These are phyloP conservation scores for Chroicocephalus ridibundus DNA, from an alignment of 2,113 vertebrate genomes.

Conservation along the genomic window DNA sequence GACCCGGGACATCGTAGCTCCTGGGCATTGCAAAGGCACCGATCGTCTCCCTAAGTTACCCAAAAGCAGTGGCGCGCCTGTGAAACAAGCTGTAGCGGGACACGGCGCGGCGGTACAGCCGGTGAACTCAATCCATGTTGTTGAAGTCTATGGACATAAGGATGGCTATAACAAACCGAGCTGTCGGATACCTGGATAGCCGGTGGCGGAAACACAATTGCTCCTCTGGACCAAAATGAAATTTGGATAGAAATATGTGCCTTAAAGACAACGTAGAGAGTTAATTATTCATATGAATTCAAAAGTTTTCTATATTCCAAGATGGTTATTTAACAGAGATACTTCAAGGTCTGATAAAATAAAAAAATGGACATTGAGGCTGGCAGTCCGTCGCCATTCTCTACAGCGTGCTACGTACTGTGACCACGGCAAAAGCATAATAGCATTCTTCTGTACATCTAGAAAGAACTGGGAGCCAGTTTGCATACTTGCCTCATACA, in stretches of 20 bases:
- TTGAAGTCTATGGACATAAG: slow-evolving; percentile 9
- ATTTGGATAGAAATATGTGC: slow-evolving; percentile 58
- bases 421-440: not conserved
- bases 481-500: not conserved
- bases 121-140: not conserved
- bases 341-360: not conserved
- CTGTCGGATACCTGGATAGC: slow-evolving; percentile 52
- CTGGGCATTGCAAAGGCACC: not conserved
- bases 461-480: not conserved
- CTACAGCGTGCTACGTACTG: not conserved
- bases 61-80: not conserved
- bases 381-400: not conserved
- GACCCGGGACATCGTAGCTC: not conserved
- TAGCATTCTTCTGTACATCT: not conserved
- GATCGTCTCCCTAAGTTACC: not conserved
- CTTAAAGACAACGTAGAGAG: slow-evolving; percentile 55
- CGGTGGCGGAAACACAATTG: not conserved
- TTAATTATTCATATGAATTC: not conserved
- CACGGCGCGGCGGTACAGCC: not conserved
- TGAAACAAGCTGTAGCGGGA: not conserved
- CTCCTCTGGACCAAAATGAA: slow-evolving; percentile 40
- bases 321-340: slow-evolving; percentile 30
- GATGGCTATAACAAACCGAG: not conserved
- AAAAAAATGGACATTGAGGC: not conserved
- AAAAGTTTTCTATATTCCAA: slow-evolving; percentile 17